Conservation (phyloP, 2,113 vertebrate genomes). For the Verasper variegatus region DNA sequence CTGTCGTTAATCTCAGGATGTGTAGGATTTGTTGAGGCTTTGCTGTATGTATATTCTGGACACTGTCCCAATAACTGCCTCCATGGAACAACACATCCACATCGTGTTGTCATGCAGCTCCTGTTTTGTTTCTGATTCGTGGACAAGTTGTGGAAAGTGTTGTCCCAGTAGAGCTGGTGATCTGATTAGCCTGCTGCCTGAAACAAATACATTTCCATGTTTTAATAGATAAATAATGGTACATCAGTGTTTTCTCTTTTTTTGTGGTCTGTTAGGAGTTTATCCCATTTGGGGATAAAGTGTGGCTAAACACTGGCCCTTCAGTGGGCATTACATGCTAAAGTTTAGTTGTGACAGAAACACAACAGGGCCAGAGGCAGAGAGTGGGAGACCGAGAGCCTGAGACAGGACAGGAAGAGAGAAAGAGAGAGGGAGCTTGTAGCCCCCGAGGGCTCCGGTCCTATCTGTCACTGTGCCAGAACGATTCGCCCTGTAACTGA, state of each 20-base stretch:
- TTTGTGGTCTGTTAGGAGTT: neutral
- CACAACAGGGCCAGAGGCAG: conserved; percentile 40
- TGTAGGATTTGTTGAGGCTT: conserved; percentile 46
- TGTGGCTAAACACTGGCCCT: conserved; percentile 1
- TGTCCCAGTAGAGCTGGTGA: conserved; percentile 6
- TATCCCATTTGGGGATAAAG: conserved; percentile 2
- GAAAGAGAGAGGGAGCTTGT: conserved; percentile 32
- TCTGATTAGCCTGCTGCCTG: conserved; percentile 12
- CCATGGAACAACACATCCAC: neutral
- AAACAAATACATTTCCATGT: too few relatives aligned
- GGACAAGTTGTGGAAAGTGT: neutral
- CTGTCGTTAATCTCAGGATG: conserved; percentile 41
- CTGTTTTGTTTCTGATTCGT: conserved; percentile 11
- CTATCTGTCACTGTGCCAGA: conserved; percentile 66
- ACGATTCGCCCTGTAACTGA: conserved; percentile 66
- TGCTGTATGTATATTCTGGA: conserved; percentile 25
- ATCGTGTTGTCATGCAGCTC: neutral
- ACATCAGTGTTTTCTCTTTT: neutral
- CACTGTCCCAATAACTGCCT: neutral
- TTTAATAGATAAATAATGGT: too few relatives aligned
- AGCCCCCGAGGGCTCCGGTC: conserved; percentile 39
- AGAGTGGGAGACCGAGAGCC: conserved; percentile 6
- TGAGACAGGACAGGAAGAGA: conserved; percentile 32
- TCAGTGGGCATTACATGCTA: conserved; percentile 18
- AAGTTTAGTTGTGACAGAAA: conserved; percentile 36